These are phyloP conservation scores for Zygogramma bicolorata DNA, from an alignment of 2,888 invertebrate genomes.

Conservation along the genomic window DNA sequence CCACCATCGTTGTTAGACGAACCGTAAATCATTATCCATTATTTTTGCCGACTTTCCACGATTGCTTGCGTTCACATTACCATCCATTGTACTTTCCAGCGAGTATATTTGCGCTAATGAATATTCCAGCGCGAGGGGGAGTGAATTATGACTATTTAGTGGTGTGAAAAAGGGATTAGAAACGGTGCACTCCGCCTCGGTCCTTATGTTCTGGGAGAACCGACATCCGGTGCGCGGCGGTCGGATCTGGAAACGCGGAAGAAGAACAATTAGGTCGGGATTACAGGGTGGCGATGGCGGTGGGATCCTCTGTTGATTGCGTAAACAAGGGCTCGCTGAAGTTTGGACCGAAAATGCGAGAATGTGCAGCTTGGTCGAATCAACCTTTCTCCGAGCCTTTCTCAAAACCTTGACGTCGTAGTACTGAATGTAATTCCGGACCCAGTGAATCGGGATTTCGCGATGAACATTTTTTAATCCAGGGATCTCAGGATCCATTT, in stretches of 20 bases:
- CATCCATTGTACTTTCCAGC: constrained; percentile 26
- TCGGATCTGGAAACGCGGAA: constrained; percentile 16
- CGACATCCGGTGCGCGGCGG: constrained; percentile 35
- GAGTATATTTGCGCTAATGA: constrained; percentile 39
- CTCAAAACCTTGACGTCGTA: too few species aligned
- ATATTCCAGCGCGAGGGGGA: constrained; percentile 36
- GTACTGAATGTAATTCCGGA: too few species aligned
- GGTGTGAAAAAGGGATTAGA: constrained; percentile 53
- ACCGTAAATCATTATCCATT: neutral
- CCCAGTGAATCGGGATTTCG: too few species aligned
- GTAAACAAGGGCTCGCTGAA: neutral
- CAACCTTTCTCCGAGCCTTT: too few species aligned
- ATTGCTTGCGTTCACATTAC: constrained; percentile 32
- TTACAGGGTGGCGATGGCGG: too few species aligned
- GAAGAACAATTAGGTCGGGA: constrained; percentile 1
- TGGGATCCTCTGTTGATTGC: neutral
- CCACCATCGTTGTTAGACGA: neutral
- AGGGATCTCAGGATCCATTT: too few species aligned
- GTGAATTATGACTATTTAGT: constrained; percentile 52
- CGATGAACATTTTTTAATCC: too few species aligned
- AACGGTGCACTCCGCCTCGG: constrained; percentile 40
- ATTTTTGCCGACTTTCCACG: constrained; percentile 8
- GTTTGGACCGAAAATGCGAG: neutral
- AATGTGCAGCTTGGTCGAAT: too few species aligned
- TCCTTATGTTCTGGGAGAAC: constrained; percentile 35